A percentile compares a stretch with the other conserved stretches of the same genome.
phyloP scores from a whole-genome alignment of 2,888 invertebrate species.

The Rhingia campestris region DNA sequence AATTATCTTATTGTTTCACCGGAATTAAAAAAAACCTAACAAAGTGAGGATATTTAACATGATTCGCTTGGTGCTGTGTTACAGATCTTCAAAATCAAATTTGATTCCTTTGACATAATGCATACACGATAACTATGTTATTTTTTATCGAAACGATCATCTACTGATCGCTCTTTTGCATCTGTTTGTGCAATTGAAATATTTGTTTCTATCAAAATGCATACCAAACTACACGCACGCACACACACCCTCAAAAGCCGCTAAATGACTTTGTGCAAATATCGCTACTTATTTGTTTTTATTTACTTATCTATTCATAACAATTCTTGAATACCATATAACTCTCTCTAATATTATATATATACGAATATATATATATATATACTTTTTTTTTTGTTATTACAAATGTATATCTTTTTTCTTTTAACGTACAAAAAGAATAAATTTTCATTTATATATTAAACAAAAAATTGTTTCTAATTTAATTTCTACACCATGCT shows the following conservation, averaged over 20 bases:
- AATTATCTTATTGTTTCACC: too few species aligned
- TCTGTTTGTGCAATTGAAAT: too few species aligned
- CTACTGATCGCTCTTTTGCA: too few species aligned
- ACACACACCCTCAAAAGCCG: constrained; percentile 10
- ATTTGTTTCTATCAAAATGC: too few species aligned
- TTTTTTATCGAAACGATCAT: too few species aligned
- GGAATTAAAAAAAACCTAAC: too few species aligned
- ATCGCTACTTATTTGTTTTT: constrained; percentile 53
- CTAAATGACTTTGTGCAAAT: constrained; percentile 50
- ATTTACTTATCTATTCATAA: constrained; percentile 49
- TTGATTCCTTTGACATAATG: too few species aligned
- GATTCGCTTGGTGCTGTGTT: too few species aligned
- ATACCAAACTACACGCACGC: neutral
- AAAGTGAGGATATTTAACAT: too few species aligned
- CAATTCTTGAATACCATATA: constrained; percentile 45
- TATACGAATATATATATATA: constrained; percentile 5
- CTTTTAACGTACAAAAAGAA: constrained; percentile 40
- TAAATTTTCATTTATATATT: constrained; percentile 15
- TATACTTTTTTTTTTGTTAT: neutral
- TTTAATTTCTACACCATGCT: constrained; percentile 69
- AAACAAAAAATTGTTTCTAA: constrained; percentile 23
- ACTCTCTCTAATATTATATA: neutral
- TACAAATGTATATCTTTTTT: constrained; percentile 41
- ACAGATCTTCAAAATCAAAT: too few species aligned
- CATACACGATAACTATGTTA: too few species aligned